A percentile compares a stretch with the other conserved stretches of the same genome.
These are phyloP conservation scores for Tolypeutes matacus DNA, from an alignment of 2,797 vertebrate species.

Conservation along the genomic window DNA sequence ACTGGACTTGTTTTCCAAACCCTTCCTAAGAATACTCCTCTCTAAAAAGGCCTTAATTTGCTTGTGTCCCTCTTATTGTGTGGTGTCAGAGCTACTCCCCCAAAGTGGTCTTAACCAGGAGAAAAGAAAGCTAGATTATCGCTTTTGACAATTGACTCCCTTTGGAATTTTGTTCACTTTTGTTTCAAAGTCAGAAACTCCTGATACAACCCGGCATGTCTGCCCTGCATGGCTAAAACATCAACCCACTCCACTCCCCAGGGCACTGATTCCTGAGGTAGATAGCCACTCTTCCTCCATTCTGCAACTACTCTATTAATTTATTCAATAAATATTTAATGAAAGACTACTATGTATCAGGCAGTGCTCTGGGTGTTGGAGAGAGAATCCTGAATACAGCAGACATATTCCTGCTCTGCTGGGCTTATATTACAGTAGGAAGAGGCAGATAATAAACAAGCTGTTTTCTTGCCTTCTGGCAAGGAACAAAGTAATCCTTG, in stretches of 20 bases:
- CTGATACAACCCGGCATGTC: not conserved
- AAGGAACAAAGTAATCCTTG: not conserved
- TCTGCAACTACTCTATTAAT: not conserved
- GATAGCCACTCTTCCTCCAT: not conserved
- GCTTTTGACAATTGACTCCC: not conserved
- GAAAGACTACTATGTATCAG: not conserved
- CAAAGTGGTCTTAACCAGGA: not conserved
- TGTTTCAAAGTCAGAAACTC: not conserved
- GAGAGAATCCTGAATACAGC: not conserved
- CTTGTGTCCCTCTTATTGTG: not conserved
- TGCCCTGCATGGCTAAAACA: not conserved
- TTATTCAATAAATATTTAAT: not conserved
- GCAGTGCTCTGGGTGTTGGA: not conserved
- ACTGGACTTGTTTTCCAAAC: not conserved
- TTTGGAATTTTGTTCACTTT: not conserved
- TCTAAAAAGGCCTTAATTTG: not conserved
- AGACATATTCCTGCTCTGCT: not conserved
- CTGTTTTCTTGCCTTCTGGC: not conserved
- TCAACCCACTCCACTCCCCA: not conserved
- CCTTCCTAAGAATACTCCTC: not conserved
- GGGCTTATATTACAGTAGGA: constrained; percentile 9
- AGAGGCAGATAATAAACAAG: not conserved
- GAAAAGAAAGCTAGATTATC: not conserved
- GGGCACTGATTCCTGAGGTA: not conserved
- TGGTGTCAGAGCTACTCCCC: not conserved